phyloP scores from a whole-genome alignment of 2,797 vertebrate species.

The Balearica regulorum region DNA sequence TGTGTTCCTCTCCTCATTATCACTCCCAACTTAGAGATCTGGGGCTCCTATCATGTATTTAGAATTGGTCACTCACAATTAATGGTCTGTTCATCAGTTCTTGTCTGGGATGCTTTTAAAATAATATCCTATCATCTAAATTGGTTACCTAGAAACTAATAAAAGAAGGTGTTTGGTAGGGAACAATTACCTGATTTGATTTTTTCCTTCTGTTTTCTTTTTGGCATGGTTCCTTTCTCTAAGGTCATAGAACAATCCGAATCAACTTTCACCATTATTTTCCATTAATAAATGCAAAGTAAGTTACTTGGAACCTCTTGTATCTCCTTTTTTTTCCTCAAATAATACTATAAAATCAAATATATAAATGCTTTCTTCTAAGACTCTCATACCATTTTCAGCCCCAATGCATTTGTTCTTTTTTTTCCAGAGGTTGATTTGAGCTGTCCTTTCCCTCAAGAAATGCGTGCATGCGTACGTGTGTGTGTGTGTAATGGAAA shows the following conservation, averaged over 20 bases:
- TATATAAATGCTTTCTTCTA: neutral
- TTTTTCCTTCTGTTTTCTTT: neutral
- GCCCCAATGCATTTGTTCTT: neutral
- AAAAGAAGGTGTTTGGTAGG: neutral
- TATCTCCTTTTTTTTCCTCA: neutral
- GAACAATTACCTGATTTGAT: neutral
- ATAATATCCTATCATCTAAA: neutral
- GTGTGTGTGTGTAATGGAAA: conserved; percentile 33
- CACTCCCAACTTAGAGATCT: neutral
- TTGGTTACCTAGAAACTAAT: neutral
- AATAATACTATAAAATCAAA: neutral
- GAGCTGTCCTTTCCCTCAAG: conserved; percentile 60
- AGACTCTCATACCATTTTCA: neutral
- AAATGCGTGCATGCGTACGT: neutral
- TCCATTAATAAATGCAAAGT: neutral
- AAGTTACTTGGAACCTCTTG: neutral
- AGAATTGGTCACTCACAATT: neutral
- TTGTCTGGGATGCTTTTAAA: neutral
- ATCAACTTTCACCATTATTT: neutral
- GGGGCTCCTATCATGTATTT: neutral
- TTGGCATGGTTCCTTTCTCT: neutral
- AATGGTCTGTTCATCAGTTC: neutral
- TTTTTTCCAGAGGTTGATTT: neutral
- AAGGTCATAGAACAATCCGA: neutral
- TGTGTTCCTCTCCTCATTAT: neutral